Conservation (phyloP, 2,797 vertebrate species). For the Silurus aristotelis region DNA sequence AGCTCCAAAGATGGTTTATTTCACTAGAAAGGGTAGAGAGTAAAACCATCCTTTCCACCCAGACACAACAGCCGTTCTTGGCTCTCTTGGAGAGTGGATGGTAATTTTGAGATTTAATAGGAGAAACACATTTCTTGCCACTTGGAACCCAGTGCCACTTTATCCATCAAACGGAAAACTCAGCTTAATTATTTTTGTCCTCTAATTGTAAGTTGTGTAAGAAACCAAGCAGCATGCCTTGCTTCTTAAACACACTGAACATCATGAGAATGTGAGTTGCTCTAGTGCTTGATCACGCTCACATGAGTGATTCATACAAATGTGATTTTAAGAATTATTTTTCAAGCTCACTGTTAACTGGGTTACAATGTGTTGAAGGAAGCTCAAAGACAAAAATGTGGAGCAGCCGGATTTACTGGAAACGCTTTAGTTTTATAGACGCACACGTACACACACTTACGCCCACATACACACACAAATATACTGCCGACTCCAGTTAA, state of each 20-base stretch:
- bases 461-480: not conserved
- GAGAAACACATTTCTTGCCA: not conserved
- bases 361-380: not conserved
- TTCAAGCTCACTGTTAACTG: not conserved
- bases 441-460: constrained; percentile 12
- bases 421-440: constrained; percentile 23
- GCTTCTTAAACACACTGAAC: not conserved
- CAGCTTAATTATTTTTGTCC: not conserved
- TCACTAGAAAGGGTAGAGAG: not conserved
- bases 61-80: not conserved
- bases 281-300: not conserved
- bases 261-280: too few species aligned
- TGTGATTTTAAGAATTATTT: not conserved
- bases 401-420: constrained; percentile 25
- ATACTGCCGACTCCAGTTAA: not conserved
- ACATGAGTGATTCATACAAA: not conserved
- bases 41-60: not conserved
- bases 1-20: not conserved
- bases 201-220: not conserved
- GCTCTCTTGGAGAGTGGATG: not conserved
- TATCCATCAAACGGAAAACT: not conserved
- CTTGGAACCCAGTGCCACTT: not conserved
- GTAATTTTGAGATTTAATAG: not conserved
- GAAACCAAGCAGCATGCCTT: too few species aligned
- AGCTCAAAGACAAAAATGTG: constrained; percentile 15